Percentiles rank a stretch among this genome's conserved stretches.
Evolutionary conservation across 2,888 invertebrate genomes (phyloP).

Genomic region (Neria commutata): DNA sequence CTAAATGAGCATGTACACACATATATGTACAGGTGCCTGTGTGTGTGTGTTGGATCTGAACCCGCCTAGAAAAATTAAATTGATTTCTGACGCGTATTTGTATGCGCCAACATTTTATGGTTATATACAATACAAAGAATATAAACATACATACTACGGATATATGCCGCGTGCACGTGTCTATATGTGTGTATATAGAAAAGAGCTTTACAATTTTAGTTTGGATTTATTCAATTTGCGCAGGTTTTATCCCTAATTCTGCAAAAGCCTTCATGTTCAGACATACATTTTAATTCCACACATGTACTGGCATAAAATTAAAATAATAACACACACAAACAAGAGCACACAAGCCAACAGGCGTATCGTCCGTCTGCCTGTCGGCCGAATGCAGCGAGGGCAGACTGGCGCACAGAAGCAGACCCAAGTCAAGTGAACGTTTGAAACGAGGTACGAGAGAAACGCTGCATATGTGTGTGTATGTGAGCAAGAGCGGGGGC

Average conservation of each 20-base stretch:
- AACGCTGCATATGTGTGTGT: neutral
- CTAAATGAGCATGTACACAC: too few species aligned
- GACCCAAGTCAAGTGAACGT: too few species aligned
- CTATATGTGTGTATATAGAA: too few species aligned
- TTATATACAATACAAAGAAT: too few species aligned
- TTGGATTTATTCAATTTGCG: neutral
- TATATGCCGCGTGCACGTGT: too few species aligned
- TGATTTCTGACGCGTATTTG: slow-evolving; percentile 6
- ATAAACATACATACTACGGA: too few species aligned
- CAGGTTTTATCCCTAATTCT: neutral
- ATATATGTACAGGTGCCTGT: too few species aligned
- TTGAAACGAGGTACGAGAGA: too few species aligned
- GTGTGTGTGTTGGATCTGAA: neutral
- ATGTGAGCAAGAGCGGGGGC: neutral
- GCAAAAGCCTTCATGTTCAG: too few species aligned
- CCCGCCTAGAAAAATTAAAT: slow-evolving; percentile 14
- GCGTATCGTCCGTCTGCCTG: neutral
- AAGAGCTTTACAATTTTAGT: neutral
- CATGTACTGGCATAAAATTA: slow-evolving; percentile 5
- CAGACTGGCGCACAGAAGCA: neutral
- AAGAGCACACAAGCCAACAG: slow-evolving; percentile 18
- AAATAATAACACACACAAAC: slow-evolving; percentile 26
- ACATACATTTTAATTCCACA: slow-evolving; percentile 12
- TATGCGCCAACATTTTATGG: too few species aligned
- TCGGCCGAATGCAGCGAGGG: neutral